A percentile compares a stretch with the other conserved stretches of the same genome.
Evolutionary conservation across 2,113 vertebrate genomes (phyloP).

Genomic region (Microcebus ravelobensis): DNA sequence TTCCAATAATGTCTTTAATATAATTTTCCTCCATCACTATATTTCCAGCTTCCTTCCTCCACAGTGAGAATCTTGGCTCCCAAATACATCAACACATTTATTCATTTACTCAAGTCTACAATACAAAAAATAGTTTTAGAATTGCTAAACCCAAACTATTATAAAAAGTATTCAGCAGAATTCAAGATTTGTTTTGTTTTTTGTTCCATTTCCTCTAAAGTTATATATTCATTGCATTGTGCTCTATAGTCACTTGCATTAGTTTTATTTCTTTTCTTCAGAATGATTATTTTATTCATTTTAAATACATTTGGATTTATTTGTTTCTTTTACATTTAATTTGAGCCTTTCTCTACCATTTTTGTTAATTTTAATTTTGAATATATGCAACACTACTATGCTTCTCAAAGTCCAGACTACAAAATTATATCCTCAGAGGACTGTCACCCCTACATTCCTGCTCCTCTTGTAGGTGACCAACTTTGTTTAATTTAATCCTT

Average conservation of each 20-base stretch:
- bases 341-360: background rate
- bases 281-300: background rate
- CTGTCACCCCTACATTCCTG: background rate
- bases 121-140: background rate
- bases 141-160: background rate
- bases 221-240: background rate
- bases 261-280: background rate
- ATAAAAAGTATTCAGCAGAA: background rate
- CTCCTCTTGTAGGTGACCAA: background rate
- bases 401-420: background rate
- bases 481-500: background rate
- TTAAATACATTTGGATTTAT: background rate
- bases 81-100: background rate
- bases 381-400: background rate
- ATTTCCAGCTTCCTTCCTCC: background rate
- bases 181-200: background rate
- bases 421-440: background rate
- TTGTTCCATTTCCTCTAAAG: background rate
- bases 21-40: background rate
- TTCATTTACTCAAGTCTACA: background rate
- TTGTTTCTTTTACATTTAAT: background rate
- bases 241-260: background rate
- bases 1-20: background rate
- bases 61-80: background rate
- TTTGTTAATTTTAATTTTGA: constrained; percentile 19